These are phyloP conservation scores for Nothoprocta pentlandii DNA, from an alignment of 2,113 vertebrate species.

Conservation along the genomic window DNA sequence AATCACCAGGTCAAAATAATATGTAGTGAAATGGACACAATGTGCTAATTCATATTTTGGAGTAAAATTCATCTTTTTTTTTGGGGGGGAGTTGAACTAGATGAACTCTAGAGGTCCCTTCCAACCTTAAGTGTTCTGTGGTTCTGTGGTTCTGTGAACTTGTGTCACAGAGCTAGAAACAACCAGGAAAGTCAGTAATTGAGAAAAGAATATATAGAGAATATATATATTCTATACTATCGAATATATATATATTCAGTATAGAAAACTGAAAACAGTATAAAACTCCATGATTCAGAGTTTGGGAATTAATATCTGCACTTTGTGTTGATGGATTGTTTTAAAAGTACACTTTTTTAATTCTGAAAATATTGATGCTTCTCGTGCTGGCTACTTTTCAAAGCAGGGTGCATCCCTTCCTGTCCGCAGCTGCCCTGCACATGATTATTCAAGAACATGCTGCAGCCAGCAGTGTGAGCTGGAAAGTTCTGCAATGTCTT, in stretches of 20 bases:
- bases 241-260: no score
- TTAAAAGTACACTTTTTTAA: neutral
- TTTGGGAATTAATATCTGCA: neutral
- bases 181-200: neutral
- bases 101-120: no score
- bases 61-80: neutral
- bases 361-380: neutral
- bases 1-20: neutral
- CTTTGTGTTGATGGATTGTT: neutral
- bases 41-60: neutral
- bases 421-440: rapidly evolving
- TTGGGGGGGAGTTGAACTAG: no score
- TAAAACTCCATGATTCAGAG: neutral
- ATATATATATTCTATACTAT: no score
- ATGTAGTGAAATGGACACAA: neutral
- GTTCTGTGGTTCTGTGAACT: neutral
- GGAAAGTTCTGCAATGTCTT: neutral
- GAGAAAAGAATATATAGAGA: neutral
- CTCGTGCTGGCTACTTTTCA: neutral
- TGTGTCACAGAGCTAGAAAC: neutral
- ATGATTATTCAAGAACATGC: neutral
- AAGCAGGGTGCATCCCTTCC: rapidly evolving
- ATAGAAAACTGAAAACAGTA: neutral
- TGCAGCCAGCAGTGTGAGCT: rapidly evolving
- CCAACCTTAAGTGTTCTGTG: no score